A percentile compares a stretch with the other conserved stretches of the same genome.
These are phyloP conservation scores for Benthosema pterotum DNA, from an alignment of 2,797 vertebrate species.

Conservation along the genomic window DNA sequence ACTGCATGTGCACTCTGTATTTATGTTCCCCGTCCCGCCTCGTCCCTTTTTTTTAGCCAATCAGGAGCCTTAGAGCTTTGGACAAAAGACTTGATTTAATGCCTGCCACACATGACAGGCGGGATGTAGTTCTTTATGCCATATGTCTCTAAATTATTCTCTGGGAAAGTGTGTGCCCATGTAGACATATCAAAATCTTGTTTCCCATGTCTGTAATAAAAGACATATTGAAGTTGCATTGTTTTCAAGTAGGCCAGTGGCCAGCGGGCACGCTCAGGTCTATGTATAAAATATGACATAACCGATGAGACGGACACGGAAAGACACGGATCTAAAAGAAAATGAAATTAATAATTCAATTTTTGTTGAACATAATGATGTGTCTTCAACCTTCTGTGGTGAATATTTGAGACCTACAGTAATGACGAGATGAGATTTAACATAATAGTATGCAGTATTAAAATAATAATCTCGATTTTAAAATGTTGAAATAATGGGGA, in stretches of 20 bases:
- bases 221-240: no score
- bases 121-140: constrained; percentile 1
- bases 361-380: not conserved
- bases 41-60: constrained; percentile 56
- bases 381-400: not conserved
- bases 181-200: constrained; percentile 3
- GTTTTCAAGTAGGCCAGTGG: no score
- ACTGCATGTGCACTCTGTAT: constrained; percentile 38
- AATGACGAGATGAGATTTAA: not conserved
- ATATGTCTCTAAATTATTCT: constrained; percentile 19
- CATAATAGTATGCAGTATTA: not conserved
- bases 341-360: no score
- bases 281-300: no score
- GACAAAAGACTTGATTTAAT: constrained; percentile 72
- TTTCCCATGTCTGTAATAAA: constrained; percentile 11
- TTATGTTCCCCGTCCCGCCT: constrained; percentile 63
- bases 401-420: no score
- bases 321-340: no score
- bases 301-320: no score
- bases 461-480: no score
- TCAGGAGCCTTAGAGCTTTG: constrained; percentile 46
- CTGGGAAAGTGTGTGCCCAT: constrained; percentile 17
- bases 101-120: constrained; percentile 73
- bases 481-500: no score
- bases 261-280: no score